Conservation (phyloP, 2,797 vertebrate species). For the Rhinogobio ventralis region DNA sequence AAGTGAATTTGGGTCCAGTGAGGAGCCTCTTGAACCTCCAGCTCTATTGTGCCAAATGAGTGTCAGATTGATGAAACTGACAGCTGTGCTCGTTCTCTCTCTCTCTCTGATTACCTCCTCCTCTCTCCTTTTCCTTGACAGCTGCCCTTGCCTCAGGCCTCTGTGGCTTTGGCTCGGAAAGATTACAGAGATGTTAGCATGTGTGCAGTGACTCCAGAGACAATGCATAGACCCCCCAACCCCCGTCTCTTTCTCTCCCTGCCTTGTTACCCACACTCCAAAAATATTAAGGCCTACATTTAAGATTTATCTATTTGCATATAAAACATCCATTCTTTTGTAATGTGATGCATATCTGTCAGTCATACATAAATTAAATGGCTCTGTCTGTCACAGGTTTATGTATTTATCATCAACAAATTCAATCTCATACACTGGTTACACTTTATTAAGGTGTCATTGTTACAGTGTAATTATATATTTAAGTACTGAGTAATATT, state of each 20-base stretch:
- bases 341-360: not conserved
- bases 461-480: no score
- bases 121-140: conserved; percentile 37
- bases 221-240: conserved; percentile 51
- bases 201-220: conserved; percentile 48
- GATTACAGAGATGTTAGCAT: conserved; percentile 45
- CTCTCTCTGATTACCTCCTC: conserved; percentile 14
- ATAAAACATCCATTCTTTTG: not conserved
- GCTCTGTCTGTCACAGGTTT: not conserved
- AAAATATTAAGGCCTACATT: not conserved
- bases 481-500: no score
- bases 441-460: no score
- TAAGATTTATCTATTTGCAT: no score
- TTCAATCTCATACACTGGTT: not conserved
- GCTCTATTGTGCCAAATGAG: conserved; percentile 44
- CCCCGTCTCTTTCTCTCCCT: not conserved
- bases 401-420: not conserved
- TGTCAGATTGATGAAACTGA: conserved; percentile 42
- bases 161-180: conserved; percentile 39
- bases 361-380: not conserved
- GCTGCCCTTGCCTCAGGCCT: conserved; percentile 46
- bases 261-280: not conserved
- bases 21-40: conserved; percentile 20
- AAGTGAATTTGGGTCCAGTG: conserved; percentile 68
- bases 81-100: conserved; percentile 35